phyloP scores from a whole-genome alignment of 2,888 invertebrate species.

The Blera fallax region DNA sequence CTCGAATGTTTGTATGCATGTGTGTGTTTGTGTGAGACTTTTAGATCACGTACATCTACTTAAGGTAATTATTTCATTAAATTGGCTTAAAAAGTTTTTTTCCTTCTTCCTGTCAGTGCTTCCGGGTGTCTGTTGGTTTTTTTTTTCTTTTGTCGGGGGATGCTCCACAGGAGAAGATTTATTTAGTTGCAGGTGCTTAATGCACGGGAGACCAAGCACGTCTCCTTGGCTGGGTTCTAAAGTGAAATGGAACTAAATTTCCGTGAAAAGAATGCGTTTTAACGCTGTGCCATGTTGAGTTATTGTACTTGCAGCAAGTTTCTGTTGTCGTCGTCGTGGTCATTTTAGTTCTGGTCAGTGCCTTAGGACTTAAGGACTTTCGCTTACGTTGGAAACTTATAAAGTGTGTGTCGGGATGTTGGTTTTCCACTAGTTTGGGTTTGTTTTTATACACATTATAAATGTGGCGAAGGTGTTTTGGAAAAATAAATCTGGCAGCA shows the following conservation, averaged over 20 bases:
- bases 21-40: conserved; percentile 34
- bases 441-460: background rate
- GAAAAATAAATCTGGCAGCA: too few species aligned
- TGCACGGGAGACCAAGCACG: conserved; percentile 58
- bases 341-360: background rate
- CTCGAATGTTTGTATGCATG: background rate
- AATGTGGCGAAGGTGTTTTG: too few species aligned
- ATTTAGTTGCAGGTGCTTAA: conserved; percentile 70
- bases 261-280: conserved; percentile 70
- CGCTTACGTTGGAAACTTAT: background rate
- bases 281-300: conserved; percentile 48
- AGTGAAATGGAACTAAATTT: conserved; percentile 63
- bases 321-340: conserved; percentile 8
- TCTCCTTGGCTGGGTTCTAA: conserved; percentile 52
- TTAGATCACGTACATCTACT: conserved; percentile 70
- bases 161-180: conserved; percentile 44
- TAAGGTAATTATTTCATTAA: conserved; percentile 73
- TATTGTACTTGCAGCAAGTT: conserved; percentile 40
- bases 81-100: conserved; percentile 60
- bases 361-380: background rate
- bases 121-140: conserved; percentile 56
- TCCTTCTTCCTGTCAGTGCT: conserved; percentile 45
- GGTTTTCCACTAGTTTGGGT: background rate
- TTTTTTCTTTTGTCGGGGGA: background rate
- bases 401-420: background rate